Base-by-base conservation (phyloP, 2,797 vertebrate species). In the Gymnoscopelus braueri region DNA sequence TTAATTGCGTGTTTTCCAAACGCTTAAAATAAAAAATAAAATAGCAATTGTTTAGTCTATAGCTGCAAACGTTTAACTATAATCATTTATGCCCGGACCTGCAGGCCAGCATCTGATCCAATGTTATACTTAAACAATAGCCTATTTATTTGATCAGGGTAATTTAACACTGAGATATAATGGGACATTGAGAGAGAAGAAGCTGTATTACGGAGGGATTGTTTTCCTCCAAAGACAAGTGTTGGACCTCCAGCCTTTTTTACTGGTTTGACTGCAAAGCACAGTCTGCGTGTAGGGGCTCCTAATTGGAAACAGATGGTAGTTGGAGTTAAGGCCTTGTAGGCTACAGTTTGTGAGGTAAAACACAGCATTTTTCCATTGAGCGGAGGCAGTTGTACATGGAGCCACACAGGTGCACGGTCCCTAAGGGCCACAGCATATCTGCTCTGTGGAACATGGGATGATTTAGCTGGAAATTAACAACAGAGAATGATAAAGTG, bases 241-340 rank as follows among this genome's bases (percentile, higher is more conserved):
- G 90, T 82, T 87, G 91, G 86, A 91, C 87, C 88, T 92, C 89
- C 88, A 88, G 77, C 87, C 84, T 89, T 73, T 78, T 73, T 75
- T 63, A 14, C 77, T 86, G 75, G 86, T 90, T 88, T 84, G 91
- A 87, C 91, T 83, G 87, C 84, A 85, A 82, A 62, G 85, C 80
- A 81, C 83, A 88, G 83, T 81, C 65, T 65, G 90, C 82, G 89
- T 90, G 79, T 86, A 63, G 79, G 82, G 82, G 83, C 63, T 84
- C 86, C 80, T 94, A 94, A 96, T 94, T 93, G 84, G 91, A 94
- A 95, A 81, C 96, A 94, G 92, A 95, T 93, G 91, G 86, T 26
- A 82, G 83, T 78, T 59, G 83, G 83, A 90, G 89, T 78, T 84
- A 70, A 53, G 71, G 71, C 80, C 84, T 80, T 68, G 79, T 60